phyloP scores from a whole-genome alignment of 2,113 vertebrate species.

The Halichoerus grypus region DNA sequence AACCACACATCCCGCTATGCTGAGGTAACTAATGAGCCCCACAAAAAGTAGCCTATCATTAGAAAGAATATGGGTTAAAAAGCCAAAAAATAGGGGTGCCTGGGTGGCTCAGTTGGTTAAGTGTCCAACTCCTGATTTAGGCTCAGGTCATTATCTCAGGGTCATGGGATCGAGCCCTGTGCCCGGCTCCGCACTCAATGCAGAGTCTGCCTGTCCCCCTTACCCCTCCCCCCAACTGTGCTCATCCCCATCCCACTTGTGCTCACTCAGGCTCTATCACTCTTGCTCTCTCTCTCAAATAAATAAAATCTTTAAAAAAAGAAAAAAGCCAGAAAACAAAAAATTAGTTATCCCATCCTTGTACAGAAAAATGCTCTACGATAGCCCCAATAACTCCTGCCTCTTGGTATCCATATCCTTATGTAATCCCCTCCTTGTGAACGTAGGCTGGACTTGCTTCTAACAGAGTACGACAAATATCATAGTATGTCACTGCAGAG shows the following conservation, averaged over 20 bases:
- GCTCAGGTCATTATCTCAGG: too few species aligned
- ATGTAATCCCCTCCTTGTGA: not conserved
- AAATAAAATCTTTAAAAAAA: not conserved
- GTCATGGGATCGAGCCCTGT: too few species aligned
- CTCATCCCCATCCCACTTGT: not conserved
- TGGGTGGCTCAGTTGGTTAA: not conserved
- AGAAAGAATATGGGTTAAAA: not conserved
- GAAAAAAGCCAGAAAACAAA: not conserved
- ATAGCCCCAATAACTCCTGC: not conserved
- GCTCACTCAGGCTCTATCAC: not conserved
- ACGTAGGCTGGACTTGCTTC: not conserved
- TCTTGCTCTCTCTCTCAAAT: not conserved
- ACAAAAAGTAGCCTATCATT: not conserved
- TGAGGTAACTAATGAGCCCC: not conserved
- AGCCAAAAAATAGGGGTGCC: not conserved
- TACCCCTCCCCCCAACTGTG: not conserved
- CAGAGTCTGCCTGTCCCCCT: not conserved
- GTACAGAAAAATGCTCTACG: not conserved
- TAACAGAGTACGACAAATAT: not conserved
- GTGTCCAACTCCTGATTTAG: too few species aligned
- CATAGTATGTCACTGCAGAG: not conserved
- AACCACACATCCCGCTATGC: not conserved
- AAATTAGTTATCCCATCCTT: not conserved
- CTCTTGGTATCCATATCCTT: not conserved
- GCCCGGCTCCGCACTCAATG: too few species aligned